Base-by-base conservation (phyloP, 1,140 invertebrate species). In the Cotesia typhae region DNA sequence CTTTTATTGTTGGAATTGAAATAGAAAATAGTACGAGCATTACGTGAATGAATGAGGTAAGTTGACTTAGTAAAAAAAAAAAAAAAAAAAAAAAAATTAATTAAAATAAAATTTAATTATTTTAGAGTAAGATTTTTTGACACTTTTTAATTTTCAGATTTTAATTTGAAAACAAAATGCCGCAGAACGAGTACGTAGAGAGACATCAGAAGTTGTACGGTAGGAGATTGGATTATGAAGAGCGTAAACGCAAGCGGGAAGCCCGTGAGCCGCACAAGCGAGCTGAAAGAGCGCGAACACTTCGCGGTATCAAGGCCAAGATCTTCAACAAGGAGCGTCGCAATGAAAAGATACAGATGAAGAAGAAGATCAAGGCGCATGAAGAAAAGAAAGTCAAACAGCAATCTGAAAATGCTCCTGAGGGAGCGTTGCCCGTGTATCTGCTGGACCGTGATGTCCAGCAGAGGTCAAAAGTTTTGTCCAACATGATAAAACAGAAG, bases 101-200 rank as follows among this genome's bases (percentile, higher is more conserved):
- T 1, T 17, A 17, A 17, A 17, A 17, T 17, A 17, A 17, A 17
- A 17, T 17, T 17, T 17, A 17, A 17, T 17, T 17, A 17, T 17
- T 17, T 17, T 17, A 17, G 17, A 17, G 17, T 17, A 17, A 17
- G 28, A 28, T 28, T 28, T 28, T 28, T 28, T 28, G 28, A 28
- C 28, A 28, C 28, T 28, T 28, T 28, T 28, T 63, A 20, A 36
- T 63, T 71, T 37, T 17, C 12, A 64, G 47, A 36, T 14, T 64
- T 65, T 17, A 28, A 14, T 60, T 70, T 0, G n/a, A 71, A 66
- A 2, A 1, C 82, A 93, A 81, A 79, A 98, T 98, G 98, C 98
- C 98, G 79, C 98, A 99, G 89, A 99, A 99, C 92, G 98, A 99
- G 86, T 97, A 99, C 87, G 99, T 99, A 87, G 98, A 99, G 80